These are phyloP conservation scores for Asobara japonica DNA, from an alignment of 1,140 invertebrate genomes.

Conservation along the genomic window DNA sequence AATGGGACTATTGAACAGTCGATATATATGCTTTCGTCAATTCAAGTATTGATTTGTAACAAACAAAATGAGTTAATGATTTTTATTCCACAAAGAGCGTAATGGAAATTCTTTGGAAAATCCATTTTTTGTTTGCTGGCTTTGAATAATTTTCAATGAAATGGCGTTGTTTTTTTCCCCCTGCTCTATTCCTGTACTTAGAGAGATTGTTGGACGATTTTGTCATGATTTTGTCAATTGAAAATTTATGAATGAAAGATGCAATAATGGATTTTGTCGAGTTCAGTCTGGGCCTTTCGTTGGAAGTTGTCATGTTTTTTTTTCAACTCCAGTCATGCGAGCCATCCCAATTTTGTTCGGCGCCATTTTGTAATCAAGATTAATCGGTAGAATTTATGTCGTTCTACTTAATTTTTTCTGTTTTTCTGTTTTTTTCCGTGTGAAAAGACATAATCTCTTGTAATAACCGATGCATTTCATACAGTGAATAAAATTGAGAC, in stretches of 20 bases:
- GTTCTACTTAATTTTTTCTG: neutral
- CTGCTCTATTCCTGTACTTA: neutral
- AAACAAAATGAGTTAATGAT: too few relatives aligned
- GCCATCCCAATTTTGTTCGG: too few relatives aligned
- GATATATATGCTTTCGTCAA: too few relatives aligned
- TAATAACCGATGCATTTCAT: slow-evolving; percentile 59
- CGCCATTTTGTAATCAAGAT: too few relatives aligned
- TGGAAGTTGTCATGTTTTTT: neutral
- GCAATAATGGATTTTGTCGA: neutral
- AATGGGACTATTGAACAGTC: too few relatives aligned
- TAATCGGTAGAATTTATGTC: too few relatives aligned
- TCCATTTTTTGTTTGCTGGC: neutral
- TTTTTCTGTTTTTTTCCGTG: neutral
- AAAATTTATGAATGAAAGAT: neutral
- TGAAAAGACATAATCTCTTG: slow-evolving; percentile 45
- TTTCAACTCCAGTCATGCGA: neutral
- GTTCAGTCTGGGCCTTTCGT: neutral
- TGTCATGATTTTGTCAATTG: too few relatives aligned
- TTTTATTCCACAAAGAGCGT: too few relatives aligned
- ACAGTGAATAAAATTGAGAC: slow-evolving; percentile 65
- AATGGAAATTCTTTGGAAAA: too few relatives aligned
- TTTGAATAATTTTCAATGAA: neutral
- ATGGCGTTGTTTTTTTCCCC: neutral
- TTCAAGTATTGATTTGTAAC: too few relatives aligned
- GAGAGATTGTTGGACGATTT: neutral